phyloP scores from a whole-genome alignment of 2,888 invertebrate species.

The Hypolimnas misippus region DNA sequence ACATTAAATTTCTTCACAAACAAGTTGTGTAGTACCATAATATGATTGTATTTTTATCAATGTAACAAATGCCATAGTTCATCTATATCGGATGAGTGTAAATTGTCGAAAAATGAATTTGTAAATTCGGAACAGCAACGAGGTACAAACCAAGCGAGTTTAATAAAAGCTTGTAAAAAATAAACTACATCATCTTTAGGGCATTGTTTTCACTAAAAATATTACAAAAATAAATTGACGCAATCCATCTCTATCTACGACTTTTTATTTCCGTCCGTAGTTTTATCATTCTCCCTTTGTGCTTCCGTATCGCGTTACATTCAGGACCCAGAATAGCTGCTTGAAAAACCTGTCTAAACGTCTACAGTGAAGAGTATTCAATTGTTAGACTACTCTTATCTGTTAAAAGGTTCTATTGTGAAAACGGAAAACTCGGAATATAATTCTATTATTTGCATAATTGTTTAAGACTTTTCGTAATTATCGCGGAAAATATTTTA shows the following conservation, averaged over 20 bases:
- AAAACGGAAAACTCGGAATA: not conserved
- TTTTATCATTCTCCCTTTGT: slow-evolving; percentile 35
- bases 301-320: slow-evolving; percentile 31
- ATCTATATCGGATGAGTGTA: too few relatives aligned
- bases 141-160: too few relatives aligned
- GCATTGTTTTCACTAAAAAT: too few relatives aligned
- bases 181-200: too few relatives aligned
- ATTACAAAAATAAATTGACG: slow-evolving; percentile 31
- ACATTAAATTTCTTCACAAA: too few relatives aligned
- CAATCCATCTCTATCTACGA: slow-evolving; percentile 33
- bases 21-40: too few relatives aligned
- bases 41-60: too few relatives aligned
- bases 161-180: too few relatives aligned
- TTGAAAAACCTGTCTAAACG: slow-evolving; percentile 18
- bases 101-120: too few relatives aligned
- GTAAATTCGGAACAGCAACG: too few relatives aligned
- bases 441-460: not conserved
- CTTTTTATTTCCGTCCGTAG: slow-evolving; percentile 30
- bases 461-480: not conserved
- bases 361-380: slow-evolving; percentile 20
- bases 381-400: slow-evolving; percentile 21
- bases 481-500: not conserved
- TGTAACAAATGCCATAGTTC: too few relatives aligned
- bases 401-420: slow-evolving; percentile 19
- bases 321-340: slow-evolving; percentile 6